Conservation (phyloP, 2,797 vertebrate genomes). For the Crossoptilon crossoptilon region DNA sequence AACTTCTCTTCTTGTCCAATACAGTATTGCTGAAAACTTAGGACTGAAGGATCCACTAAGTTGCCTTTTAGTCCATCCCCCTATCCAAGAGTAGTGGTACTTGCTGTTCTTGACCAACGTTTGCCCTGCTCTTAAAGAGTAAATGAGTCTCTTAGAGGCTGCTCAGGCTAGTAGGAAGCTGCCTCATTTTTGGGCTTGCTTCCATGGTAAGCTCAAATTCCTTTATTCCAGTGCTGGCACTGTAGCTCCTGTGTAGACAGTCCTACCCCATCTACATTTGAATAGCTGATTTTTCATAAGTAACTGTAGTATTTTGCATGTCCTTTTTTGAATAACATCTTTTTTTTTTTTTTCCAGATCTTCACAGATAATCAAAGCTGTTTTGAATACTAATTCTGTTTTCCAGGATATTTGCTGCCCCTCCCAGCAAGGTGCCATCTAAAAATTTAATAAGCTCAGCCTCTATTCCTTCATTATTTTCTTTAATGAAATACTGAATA, state of each 20-base stretch:
- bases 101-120: not conserved
- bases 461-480: constrained; percentile 2
- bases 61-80: not conserved
- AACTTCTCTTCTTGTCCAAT: not conserved
- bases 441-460: constrained; percentile 31
- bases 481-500: constrained; percentile 26
- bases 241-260: not conserved
- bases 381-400: constrained; percentile 40
- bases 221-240: not conserved
- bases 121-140: not conserved
- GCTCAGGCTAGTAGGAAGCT: not conserved
- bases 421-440: constrained; percentile 36
- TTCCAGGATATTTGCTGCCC: constrained; percentile 8
- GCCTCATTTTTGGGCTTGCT: not conserved
- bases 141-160: not conserved
- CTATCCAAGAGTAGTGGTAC: fast-evolving
- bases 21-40: not conserved
- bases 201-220: not conserved
- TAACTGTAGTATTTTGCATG: constrained; percentile 29
- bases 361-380: constrained; percentile 20
- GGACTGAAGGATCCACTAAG: not conserved
- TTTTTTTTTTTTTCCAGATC: not conserved
- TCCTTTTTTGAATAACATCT: not conserved
- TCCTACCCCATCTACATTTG: not conserved
- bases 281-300: constrained; percentile 38